Base-by-base conservation (phyloP, 2,797 vertebrate species). In the Hypotaenidia philippensis region DNA sequence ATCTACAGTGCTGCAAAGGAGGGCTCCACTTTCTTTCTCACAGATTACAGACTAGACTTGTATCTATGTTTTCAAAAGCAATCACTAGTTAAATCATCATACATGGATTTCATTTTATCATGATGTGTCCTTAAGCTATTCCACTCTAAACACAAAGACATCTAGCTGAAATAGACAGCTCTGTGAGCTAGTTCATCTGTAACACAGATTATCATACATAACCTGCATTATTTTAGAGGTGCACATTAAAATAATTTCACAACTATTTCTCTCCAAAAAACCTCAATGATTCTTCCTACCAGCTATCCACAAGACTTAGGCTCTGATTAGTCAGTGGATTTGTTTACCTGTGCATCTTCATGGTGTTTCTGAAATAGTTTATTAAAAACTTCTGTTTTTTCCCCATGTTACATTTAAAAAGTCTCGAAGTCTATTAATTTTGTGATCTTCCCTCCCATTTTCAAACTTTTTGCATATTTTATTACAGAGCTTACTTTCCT, bases 231-330 rank as follows among this genome's bases (percentile, higher is more conserved):
- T 82, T 82, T 68, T 38, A 76, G 9, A 94, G 32, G 38, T 45
- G 2, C 3, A 36, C 3, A 44, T 60, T 56, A 60, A 78, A 83
- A 69, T 61, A 0, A 5, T 70, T 80, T 56, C 61, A 20, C 9
- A 25, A 13, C 1, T 61, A 21, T 36, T 76, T 60, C 3, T 0
- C 0, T 11, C 6, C 1, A 2, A 36, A 55, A 41, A 19, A 44
- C 18, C 53, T 50, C 20, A 40, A 5, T 61, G 3, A 26, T 72
- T 40, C 29, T 60, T 89, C n/a, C 34, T 49, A 38, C 17, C 7
- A 60, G 18, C 23, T 50, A 19, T 9, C 7, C 29, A 44, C 14
- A 61, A 61, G 25, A 55, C 5, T 56, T 47, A 26, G 19, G 5
- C 25, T 77, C 41, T 85, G n/a, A 75, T 49, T 65, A 64, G 4